Evolutionary conservation across 2,113 vertebrate genomes (phyloP).

Genomic region (Hypocryptadius cinnamomeus): DNA sequence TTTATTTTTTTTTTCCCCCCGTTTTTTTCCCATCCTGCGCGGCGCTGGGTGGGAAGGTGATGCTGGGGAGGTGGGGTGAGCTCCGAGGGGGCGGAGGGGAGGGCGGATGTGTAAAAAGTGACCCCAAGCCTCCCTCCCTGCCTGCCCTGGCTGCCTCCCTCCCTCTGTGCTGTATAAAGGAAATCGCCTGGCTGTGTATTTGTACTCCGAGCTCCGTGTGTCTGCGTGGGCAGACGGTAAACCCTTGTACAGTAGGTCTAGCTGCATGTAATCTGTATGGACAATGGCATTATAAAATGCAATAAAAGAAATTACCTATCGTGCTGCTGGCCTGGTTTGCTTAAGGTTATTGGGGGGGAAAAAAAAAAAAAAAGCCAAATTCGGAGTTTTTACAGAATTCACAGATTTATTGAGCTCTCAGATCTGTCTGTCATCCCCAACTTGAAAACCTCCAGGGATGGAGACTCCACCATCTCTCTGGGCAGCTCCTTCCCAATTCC

Average conservation of each 20-base stretch:
- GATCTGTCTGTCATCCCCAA: background rate
- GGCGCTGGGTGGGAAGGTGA: constrained; percentile 5
- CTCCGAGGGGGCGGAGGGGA: background rate
- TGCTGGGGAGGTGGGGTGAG: background rate
- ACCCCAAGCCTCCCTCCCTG: background rate
- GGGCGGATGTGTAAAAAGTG: constrained; percentile 4
- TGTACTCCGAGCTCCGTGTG: constrained; percentile 85
- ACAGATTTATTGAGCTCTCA: accelerated
- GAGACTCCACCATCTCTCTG: background rate
- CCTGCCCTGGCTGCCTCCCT: background rate
- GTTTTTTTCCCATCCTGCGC: background rate
- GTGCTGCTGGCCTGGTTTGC: constrained; percentile 51
- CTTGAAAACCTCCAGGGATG: background rate
- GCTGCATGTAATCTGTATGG: constrained; percentile 90
- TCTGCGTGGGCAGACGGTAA: constrained; percentile 84
- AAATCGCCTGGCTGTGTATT: constrained; percentile 74
- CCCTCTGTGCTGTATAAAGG: constrained; percentile 77
- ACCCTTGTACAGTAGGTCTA: constrained; percentile 88
- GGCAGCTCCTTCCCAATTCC: background rate
- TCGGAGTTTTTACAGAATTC: background rate
- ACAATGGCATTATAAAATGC: constrained; percentile 90
- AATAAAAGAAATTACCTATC: constrained; percentile 83
- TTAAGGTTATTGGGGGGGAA: background rate
- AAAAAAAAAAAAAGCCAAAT: no score
- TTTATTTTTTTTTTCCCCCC: no score